phyloP scores from a whole-genome alignment of 2,888 invertebrate genomes.

The Papilio demoleus region DNA sequence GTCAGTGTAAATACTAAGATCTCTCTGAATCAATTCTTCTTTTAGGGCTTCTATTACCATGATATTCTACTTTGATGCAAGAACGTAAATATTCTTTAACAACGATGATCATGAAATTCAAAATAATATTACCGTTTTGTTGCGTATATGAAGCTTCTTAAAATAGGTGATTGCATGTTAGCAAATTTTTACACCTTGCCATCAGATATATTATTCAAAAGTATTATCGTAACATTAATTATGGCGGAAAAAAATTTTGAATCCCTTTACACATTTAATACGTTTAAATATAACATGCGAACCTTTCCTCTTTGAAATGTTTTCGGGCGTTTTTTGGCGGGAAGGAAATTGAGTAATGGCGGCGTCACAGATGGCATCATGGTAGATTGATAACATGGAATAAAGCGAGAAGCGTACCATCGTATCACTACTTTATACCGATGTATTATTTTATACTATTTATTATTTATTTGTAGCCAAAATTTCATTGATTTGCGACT shows the following conservation, averaged over 20 bases:
- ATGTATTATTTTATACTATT: constrained; percentile 49
- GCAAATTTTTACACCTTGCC: background rate
- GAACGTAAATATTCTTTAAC: too few species aligned
- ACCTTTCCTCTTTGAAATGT: constrained; percentile 55
- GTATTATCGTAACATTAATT: background rate
- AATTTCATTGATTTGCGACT: constrained; percentile 47
- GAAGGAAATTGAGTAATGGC: constrained; percentile 81
- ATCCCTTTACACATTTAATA: background rate
- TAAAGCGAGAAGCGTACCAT: constrained; percentile 70
- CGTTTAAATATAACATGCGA: constrained; percentile 12
- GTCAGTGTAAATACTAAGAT: background rate
- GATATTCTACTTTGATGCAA: too few species aligned
- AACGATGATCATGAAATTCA: too few species aligned
- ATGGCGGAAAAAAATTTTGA: background rate
- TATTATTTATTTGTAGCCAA: constrained; percentile 39
- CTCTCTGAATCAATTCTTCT: too few species aligned
- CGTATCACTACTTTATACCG: constrained; percentile 57
- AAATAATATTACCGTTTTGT: too few species aligned
- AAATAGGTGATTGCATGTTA: background rate
- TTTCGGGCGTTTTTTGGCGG: constrained; percentile 71
- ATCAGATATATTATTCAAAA: background rate
- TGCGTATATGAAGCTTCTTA: too few species aligned
- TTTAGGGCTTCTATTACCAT: too few species aligned
- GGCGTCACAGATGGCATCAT: constrained; percentile 82
- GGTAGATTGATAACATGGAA: constrained; percentile 80